phyloP scores from a whole-genome alignment of 1,140 invertebrate genomes.

The Calliopsis andreniformis region DNA sequence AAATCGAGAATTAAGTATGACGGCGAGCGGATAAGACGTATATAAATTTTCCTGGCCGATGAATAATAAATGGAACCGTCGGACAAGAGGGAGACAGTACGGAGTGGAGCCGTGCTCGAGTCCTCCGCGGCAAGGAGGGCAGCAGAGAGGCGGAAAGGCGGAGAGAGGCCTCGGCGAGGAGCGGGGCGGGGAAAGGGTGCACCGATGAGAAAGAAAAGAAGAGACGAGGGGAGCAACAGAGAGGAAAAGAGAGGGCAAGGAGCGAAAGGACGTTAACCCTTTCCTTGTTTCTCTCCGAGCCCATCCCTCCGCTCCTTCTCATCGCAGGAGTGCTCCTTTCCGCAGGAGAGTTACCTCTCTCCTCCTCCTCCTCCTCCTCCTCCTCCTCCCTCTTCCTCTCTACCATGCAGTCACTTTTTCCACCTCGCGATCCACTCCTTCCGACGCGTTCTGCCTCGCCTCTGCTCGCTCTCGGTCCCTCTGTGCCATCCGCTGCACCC shows the following conservation, averaged over 20 bases:
- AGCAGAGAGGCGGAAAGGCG: slow-evolving; percentile 17
- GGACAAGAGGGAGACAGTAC: slow-evolving; percentile 26
- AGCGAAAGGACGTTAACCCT: slow-evolving; percentile 75
- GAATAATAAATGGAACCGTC: slow-evolving; percentile 71
- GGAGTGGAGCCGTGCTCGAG: slow-evolving; percentile 9
- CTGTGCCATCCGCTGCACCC: slow-evolving; percentile 31
- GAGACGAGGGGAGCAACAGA: slow-evolving; percentile 48
- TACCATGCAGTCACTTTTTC: slow-evolving; percentile 41
- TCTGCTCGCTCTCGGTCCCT: background rate
- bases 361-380: slow-evolving; percentile 15
- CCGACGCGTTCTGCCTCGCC: background rate
- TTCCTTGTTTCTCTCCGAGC: slow-evolving; percentile 68
- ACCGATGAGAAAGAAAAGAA: slow-evolving; percentile 43
- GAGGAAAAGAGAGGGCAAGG: slow-evolving; percentile 56
- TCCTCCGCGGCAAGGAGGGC: slow-evolving; percentile 25
- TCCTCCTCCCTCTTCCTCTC: slow-evolving; percentile 18
- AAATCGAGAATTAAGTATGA: slow-evolving; percentile 64
- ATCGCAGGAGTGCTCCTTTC: slow-evolving; percentile 57
- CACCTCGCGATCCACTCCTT: slow-evolving; percentile 36
- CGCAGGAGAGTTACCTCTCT: slow-evolving; percentile 47
- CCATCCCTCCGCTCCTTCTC: slow-evolving; percentile 47
- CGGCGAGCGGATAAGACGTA: slow-evolving; percentile 55
- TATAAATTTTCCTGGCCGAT: slow-evolving; percentile 71
- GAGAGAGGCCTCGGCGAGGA: background rate
- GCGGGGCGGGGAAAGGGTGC: slow-evolving; percentile 3